phyloP scores from a whole-genome alignment of 2,113 vertebrate species.

The Antechinus stuartii region DNA sequence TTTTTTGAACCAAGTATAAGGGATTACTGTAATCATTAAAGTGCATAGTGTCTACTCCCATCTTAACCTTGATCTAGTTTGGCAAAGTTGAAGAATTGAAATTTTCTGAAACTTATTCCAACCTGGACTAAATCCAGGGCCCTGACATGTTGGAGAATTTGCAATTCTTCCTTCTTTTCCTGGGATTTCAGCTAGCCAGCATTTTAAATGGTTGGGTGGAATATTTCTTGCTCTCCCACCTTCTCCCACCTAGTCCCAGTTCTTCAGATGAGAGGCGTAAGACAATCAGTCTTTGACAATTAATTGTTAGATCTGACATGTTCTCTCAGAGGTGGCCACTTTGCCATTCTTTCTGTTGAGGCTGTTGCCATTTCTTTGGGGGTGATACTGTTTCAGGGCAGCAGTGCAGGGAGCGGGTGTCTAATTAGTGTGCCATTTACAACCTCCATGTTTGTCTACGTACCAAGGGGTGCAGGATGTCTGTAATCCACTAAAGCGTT shows the following conservation, averaged over 20 bases:
- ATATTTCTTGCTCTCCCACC: constrained; percentile 78
- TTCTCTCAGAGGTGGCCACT: constrained; percentile 68
- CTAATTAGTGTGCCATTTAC: constrained; percentile 82
- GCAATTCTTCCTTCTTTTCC: constrained; percentile 54
- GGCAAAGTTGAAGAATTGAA: not conserved
- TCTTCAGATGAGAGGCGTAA: constrained; percentile 34
- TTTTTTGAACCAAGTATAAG: not conserved
- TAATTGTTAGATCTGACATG: constrained; percentile 64
- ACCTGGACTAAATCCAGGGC: not conserved
- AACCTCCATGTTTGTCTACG: constrained; percentile 84
- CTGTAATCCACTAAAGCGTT: constrained; percentile 87
- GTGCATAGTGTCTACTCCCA: not conserved
- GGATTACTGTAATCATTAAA: constrained; percentile 25
- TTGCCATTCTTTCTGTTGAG: constrained; percentile 39
- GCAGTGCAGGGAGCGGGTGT: constrained; percentile 79
- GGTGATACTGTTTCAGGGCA: constrained; percentile 81
- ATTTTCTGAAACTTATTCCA: not conserved
- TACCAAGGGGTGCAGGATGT: constrained; percentile 83
- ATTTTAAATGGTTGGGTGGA: constrained; percentile 63
- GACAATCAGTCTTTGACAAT: constrained; percentile 39
- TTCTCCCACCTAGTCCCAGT: constrained; percentile 71
- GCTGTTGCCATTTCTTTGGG: constrained; percentile 81
- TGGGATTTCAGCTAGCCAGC: constrained; percentile 54
- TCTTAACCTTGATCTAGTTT: not conserved
- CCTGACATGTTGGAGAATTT: constrained; percentile 23